Evolutionary conservation across 2,797 vertebrate species (phyloP).

Genomic region (Nyctalus aviator): DNA sequence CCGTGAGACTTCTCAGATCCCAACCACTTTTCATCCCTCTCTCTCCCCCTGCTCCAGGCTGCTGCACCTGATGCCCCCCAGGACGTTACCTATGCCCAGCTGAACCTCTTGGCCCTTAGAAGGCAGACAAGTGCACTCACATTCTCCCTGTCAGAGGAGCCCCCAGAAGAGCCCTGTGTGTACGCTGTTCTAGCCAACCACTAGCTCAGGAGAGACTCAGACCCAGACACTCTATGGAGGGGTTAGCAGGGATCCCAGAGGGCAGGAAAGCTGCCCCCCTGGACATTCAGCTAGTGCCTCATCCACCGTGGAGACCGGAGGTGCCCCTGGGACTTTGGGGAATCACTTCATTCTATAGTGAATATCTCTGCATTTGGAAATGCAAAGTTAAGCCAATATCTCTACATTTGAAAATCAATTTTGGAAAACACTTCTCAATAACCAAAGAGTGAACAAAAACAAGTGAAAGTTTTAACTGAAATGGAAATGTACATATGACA

Average conservation of each 20-base stretch:
- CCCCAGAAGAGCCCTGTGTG: neutral
- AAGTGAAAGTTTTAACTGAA: neutral
- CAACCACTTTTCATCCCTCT: rapidly evolving
- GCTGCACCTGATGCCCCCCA: too few species aligned
- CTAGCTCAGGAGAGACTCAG: neutral
- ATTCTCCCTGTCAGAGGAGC: rapidly evolving
- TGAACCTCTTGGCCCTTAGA: neutral
- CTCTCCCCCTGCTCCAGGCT: neutral
- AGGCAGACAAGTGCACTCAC: too few species aligned
- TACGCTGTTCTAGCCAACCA: neutral
- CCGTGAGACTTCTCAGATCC: rapidly evolving
- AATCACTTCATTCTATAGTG: too few species aligned
- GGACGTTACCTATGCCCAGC: neutral
- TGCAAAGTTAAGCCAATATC: neutral
- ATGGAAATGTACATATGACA: neutral
- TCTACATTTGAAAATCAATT: neutral
- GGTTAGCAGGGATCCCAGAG: too few species aligned
- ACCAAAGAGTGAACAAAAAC: neutral
- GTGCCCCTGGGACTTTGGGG: too few species aligned
- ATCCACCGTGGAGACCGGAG: too few species aligned
- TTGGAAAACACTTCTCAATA: neutral
- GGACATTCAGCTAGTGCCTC: too few species aligned
- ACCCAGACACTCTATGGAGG: too few species aligned
- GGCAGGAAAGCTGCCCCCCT: too few species aligned
- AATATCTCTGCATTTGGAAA: too few species aligned